Base-by-base conservation (phyloP, 2,113 vertebrate genomes). In the Mugil cephalus region DNA sequence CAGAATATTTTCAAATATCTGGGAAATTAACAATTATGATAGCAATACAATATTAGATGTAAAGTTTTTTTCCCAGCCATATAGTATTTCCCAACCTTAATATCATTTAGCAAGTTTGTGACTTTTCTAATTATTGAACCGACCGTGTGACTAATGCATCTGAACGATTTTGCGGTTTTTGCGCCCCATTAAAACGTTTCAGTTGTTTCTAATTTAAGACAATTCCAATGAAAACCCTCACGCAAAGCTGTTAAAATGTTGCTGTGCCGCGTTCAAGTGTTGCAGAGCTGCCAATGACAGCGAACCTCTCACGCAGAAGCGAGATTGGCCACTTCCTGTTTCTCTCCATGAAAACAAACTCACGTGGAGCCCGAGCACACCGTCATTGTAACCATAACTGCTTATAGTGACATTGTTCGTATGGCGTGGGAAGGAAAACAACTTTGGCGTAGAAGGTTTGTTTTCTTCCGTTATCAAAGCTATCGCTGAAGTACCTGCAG, bases 261-360 rank as follows among this genome's bases (percentile, higher is more conserved):
- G 10, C 11, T 40, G 59, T 17, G 34, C 4, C 48, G 51, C 50
- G 19, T 66, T 77, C 17, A 66, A 47, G 2, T 45, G 54, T 62
- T 30, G 19, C 9, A 21, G 38, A 9, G n/a, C 38, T 43, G 56
- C 47, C 0, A 1, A 9, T n/a, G 48, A 24, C 38, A 42, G 61
- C 10, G 15, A 53, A 15, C 46, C 17, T 40, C 52, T 21, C 40
- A 58, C 45, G 74, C 43, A 53, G 55, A 24, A 79, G 83, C 74
- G 77, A 76, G 42, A 19, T 11, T 55, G 45, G 10, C 51, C 61
- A 89, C 91, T 93, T 93, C 92, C 92, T 90, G 89, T 40, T 83
- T 72, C 73, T 65, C 65, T 52, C 40, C 54, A 90, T 87, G 88
- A 93, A 94, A 94, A 93, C 93, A 94, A 92, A 90, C 91, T 93